Conservation (phyloP, 2,888 invertebrate species). For the Smittia sp. region DNA sequence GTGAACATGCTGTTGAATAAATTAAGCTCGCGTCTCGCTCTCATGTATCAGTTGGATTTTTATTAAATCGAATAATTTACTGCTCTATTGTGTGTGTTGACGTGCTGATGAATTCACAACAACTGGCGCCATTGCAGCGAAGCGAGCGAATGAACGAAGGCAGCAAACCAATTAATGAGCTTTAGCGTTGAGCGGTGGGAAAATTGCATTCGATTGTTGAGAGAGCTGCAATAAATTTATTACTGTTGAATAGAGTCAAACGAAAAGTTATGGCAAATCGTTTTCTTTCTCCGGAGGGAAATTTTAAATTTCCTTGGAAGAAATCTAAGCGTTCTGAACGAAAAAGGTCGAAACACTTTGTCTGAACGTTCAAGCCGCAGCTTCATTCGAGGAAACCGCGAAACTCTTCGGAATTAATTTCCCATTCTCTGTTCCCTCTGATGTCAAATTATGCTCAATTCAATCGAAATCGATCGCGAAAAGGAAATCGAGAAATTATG, state of each 20-base stretch:
- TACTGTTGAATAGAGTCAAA: not conserved
- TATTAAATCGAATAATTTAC: slow-evolving; percentile 7
- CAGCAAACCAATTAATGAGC: slow-evolving; percentile 22
- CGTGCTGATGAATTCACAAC: not conserved
- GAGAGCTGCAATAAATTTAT: not conserved
- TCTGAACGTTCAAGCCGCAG: too few species aligned
- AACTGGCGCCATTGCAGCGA: slow-evolving; percentile 30
- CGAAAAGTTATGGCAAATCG: slow-evolving; percentile 8
- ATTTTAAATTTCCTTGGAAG: too few species aligned
- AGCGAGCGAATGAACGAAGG: not conserved
- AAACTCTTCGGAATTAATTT: too few species aligned
- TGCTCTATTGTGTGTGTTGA: slow-evolving; percentile 5
- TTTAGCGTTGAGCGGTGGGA: not conserved
- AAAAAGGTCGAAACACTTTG: too few species aligned
- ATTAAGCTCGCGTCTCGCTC: not conserved
- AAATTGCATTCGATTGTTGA: not conserved
- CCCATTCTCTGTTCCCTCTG: too few species aligned
- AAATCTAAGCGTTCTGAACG: too few species aligned
- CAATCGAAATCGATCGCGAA: too few species aligned
- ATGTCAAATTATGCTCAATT: too few species aligned
- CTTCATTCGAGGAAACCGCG: too few species aligned
- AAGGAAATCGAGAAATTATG: too few species aligned
- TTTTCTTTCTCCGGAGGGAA: not conserved
- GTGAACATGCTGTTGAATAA: slow-evolving; percentile 21
- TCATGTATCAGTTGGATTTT: not conserved